Percentiles rank a stretch among this genome's conserved stretches.
Evolutionary conservation across 2,797 vertebrate species (phyloP).

Genomic region (Octomys mimax): DNA sequence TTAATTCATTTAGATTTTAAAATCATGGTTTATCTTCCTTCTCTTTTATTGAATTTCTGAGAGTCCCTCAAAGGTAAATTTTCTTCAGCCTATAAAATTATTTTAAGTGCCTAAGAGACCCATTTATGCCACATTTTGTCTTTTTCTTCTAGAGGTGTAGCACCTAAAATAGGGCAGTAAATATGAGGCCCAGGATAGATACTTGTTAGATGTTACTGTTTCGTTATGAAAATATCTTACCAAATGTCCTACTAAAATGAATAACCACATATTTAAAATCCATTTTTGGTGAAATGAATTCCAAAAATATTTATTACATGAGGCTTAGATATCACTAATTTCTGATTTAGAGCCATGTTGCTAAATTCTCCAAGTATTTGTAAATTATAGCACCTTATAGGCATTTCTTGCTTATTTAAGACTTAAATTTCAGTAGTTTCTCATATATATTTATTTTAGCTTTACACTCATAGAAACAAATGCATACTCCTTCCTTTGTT

Average conservation of each 20-base stretch:
- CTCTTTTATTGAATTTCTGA: slow-evolving; percentile 35
- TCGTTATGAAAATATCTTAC: neutral
- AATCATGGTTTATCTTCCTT: neutral
- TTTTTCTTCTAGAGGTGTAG: neutral
- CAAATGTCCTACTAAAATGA: neutral
- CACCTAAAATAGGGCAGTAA: too few relatives aligned
- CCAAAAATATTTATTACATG: neutral
- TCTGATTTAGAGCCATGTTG: neutral
- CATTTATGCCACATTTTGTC: neutral
- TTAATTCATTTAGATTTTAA: slow-evolving; percentile 1
- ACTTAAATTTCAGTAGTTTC: neutral
- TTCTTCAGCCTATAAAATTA: slow-evolving; percentile 25
- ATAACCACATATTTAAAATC: neutral
- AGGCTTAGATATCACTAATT: slow-evolving; percentile 16
- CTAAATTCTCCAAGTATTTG: neutral
- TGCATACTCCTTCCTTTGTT: neutral
- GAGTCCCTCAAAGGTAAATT: neutral
- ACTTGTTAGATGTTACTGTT: neutral
- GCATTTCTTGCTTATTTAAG: neutral
- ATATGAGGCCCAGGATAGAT: neutral
- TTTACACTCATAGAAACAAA: neutral
- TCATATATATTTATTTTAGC: neutral
- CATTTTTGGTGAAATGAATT: slow-evolving; percentile 38
- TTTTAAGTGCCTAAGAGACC: neutral
- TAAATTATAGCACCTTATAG: neutral